Evolutionary conservation across 2,888 invertebrate species (phyloP).

Genomic region (Sphecodes monilicornis): DNA sequence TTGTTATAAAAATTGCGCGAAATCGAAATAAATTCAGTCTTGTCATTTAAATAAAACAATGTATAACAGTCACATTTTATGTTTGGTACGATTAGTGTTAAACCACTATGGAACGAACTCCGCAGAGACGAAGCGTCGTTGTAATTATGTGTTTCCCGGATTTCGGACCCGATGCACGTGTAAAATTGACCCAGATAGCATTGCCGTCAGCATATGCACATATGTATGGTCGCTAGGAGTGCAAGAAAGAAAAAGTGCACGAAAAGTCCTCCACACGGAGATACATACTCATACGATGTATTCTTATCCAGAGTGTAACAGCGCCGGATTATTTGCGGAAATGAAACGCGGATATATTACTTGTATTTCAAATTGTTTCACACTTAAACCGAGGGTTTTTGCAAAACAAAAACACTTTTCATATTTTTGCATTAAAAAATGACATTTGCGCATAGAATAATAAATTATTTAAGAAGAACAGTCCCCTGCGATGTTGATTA

Average conservation of each 20-base stretch:
- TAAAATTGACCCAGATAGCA: constrained; percentile 18
- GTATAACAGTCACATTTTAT: too few relatives aligned
- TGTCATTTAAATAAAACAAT: too few relatives aligned
- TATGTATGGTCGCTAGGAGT: neutral
- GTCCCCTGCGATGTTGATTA: too few relatives aligned
- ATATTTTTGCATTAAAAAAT: too few relatives aligned
- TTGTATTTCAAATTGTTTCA: too few relatives aligned
- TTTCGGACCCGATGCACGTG: neutral
- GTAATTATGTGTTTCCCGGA: constrained; percentile 33
- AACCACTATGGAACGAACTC: neutral
- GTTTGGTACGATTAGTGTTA: too few relatives aligned
- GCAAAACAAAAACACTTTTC: too few relatives aligned
- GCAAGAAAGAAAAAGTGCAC: neutral
- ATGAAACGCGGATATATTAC: neutral
- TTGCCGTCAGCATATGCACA: constrained; percentile 35
- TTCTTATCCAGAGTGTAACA: neutral
- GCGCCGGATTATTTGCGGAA: constrained; percentile 5
- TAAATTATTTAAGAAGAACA: too few relatives aligned
- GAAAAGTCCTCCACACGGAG: neutral
- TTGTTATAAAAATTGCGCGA: too few relatives aligned
- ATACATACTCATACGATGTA: neutral
- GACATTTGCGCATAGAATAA: too few relatives aligned
- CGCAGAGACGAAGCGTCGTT: constrained; percentile 6
- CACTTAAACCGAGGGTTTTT: too few relatives aligned
- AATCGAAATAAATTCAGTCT: too few relatives aligned